These are phyloP conservation scores for Tetramorium bicarinatum DNA, from an alignment of 2,888 invertebrate species.

Conservation along the genomic window DNA sequence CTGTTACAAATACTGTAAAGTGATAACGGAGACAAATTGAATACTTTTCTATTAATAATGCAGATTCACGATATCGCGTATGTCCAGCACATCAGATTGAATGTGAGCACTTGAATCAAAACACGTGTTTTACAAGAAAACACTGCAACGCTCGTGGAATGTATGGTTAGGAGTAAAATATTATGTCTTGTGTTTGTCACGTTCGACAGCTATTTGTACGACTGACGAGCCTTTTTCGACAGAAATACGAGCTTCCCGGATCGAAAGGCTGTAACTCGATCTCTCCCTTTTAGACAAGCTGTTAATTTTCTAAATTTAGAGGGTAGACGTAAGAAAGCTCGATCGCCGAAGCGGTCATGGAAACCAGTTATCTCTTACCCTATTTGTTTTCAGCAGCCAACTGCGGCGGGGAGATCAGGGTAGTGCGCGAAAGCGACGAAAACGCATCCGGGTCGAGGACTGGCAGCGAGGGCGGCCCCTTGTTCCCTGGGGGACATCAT, in stretches of 20 bases:
- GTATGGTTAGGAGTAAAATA: conserved; percentile 9
- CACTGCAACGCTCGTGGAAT: neutral
- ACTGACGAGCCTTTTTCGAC: conserved; percentile 23
- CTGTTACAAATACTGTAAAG: neutral
- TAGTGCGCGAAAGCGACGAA: conserved; percentile 72
- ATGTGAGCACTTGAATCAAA: conserved; percentile 6
- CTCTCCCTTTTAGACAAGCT: conserved; percentile 46
- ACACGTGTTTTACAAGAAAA: conserved; percentile 31
- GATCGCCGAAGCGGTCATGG: conserved; percentile 66
- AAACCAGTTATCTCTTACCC: conserved; percentile 76
- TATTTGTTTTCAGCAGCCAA: conserved; percentile 82
- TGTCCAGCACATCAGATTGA: neutral
- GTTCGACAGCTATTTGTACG: conserved; percentile 50
- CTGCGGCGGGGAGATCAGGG: conserved; percentile 48
- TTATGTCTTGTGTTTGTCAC: conserved; percentile 26
- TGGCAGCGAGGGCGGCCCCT: conserved; percentile 58
- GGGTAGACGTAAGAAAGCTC: conserved; percentile 61
- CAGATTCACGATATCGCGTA: neutral
- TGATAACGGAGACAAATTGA: conserved; percentile 7
- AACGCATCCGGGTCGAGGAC: conserved; percentile 68
- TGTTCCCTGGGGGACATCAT: conserved; percentile 83
- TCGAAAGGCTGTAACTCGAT: conserved; percentile 29
- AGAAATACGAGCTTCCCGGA: conserved; percentile 47
- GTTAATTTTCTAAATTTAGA: conserved; percentile 78
- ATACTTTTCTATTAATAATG: neutral